These are phyloP conservation scores for Tetragonula clypearis DNA, from an alignment of 1,140 invertebrate genomes.

Conservation along the genomic window DNA sequence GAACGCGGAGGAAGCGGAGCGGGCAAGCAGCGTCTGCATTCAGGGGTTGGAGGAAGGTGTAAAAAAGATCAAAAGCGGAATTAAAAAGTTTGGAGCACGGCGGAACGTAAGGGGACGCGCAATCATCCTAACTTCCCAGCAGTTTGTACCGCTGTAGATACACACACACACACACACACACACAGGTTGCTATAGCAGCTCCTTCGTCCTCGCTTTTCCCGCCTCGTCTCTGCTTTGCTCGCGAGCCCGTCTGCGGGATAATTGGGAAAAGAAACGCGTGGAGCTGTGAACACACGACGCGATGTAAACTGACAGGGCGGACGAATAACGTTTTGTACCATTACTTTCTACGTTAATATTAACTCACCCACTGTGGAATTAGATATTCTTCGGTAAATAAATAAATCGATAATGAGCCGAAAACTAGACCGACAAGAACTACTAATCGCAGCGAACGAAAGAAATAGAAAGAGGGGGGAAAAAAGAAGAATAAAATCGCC, in stretches of 20 bases:
- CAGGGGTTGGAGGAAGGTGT: background rate
- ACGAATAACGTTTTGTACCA: too few relatives aligned
- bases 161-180: background rate
- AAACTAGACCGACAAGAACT: too few relatives aligned
- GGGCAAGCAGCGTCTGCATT: background rate
- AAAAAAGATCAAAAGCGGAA: slow-evolving; percentile 23
- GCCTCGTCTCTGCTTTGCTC: too few relatives aligned
- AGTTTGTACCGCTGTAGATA: background rate
- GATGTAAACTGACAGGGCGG: too few relatives aligned
- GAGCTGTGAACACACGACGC: background rate
- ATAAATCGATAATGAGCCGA: too few relatives aligned
- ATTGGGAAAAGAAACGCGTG: background rate
- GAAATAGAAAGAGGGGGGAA: background rate
- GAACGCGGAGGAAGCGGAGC: background rate
- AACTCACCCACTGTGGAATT: background rate
- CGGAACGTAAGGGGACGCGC: slow-evolving; percentile 7
- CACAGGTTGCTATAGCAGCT: background rate
- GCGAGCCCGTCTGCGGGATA: background rate
- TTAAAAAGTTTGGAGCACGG: slow-evolving; percentile 10
- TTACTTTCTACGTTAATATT: too few relatives aligned
- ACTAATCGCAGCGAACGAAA: too few relatives aligned
- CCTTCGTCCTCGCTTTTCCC: too few relatives aligned
- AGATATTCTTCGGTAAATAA: background rate
- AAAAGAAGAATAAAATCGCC: background rate
- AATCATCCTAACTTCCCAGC: background rate